Base-by-base conservation (phyloP, 2,113 vertebrate genomes). In the Ammospiza nelsoni region DNA sequence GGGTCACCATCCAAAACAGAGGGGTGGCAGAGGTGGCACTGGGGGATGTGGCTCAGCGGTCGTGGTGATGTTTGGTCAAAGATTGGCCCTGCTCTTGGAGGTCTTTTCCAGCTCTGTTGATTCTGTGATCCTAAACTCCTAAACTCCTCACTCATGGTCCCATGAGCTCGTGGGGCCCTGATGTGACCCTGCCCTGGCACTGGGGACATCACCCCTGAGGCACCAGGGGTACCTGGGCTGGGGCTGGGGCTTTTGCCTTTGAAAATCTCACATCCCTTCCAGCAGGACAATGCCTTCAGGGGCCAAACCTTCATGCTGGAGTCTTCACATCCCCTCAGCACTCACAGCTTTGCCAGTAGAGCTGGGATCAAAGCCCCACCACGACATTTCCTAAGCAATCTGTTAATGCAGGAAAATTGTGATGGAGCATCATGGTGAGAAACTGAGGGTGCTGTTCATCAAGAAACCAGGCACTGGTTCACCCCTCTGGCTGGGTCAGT, bases 171-270 rank as follows among this genome's bases (percentile, higher is more conserved):
- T 25, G 61, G 41, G 41, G 15, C 25, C 22, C 25, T 9, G 66
- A 5, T 15, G 61, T 28, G 84, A 48, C 23, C 27, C 51, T 27
- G 4, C 35, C 69, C 19, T 6, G 27, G 22, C 35, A 63, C 21
- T 41, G 54, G 54, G 28, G 20, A 13, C 76, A 15, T 5, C 46
- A 6, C 16, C 25, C 6, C 33, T 41, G 22, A 1, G 6, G 39
- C 15, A 25, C 20, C 16, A 3, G 11, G 71, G 66, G 3, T 2
- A 3, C 12, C 0, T 1, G 15, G 54, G 35, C 24, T 5, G 7
- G 15, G 54, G 35, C 24, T 5, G 7, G 23, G 19, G 8, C 39
- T 72, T 80, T 67, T 44, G 23, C 37, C 43, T 77, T 24, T 39
- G 51, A 44, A 18, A 16, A 29, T 46, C 66, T 66, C 6, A 0